Percentiles rank a stretch among this genome's conserved stretches.
Conservation (phyloP, 2,797 vertebrate species). For the Galago senegalensis region DNA sequence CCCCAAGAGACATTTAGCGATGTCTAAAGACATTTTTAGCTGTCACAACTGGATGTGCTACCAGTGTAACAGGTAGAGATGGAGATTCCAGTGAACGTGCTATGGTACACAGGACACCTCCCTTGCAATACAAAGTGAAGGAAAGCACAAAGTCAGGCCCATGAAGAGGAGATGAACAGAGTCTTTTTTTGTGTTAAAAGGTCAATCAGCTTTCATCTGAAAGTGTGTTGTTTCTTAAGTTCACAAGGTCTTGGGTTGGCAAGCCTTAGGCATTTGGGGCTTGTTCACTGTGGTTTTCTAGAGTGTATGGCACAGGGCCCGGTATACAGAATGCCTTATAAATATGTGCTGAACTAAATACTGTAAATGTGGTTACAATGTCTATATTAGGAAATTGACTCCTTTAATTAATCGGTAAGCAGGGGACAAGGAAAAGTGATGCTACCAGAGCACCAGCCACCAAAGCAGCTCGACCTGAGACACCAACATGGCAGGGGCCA, state of each 20-base stretch:
- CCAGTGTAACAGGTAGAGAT: neutral
- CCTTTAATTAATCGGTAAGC: neutral
- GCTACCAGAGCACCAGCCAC: neutral
- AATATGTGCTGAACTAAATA: conserved; percentile 50
- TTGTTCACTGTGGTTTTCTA: neutral
- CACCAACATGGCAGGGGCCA: neutral
- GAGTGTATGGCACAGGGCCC: neutral
- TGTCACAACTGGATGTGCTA: neutral
- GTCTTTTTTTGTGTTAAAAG: neutral
- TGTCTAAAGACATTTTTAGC: conserved; percentile 18
- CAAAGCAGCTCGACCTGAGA: neutral
- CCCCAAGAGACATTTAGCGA: neutral
- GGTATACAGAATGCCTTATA: neutral
- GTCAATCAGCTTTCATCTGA: neutral
- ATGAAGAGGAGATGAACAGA: neutral
- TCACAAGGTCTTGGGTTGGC: neutral
- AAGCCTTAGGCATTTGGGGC: neutral
- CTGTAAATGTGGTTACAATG: neutral
- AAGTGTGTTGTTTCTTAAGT: neutral
- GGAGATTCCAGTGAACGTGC: neutral
- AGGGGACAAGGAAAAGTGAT: neutral
- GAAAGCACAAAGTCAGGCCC: neutral
- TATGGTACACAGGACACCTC: neutral
- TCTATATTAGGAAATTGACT: neutral
- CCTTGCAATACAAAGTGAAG: neutral